Evolutionary conservation across 1,140 invertebrate genomes (phyloP).

Genomic region (Microplitis mediator): DNA sequence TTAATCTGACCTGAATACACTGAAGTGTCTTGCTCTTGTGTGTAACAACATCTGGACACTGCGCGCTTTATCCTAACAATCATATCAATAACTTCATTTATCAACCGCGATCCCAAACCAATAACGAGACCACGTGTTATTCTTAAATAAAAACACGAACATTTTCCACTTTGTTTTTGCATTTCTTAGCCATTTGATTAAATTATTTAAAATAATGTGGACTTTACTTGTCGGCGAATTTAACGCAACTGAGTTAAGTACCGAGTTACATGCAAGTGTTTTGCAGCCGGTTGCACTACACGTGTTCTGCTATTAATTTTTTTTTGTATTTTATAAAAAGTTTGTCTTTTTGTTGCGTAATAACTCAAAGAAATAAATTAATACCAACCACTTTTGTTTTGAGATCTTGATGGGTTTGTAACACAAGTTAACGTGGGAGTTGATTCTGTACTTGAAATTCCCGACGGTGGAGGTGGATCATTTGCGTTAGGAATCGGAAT

Average conservation of each 20-base stretch:
- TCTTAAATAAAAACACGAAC: constrained; percentile 56
- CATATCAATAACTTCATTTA: constrained; percentile 51
- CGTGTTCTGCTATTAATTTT: constrained; percentile 18
- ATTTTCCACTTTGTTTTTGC: constrained; percentile 47
- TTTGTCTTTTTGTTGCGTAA: background rate
- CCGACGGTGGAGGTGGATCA: constrained; percentile 45
- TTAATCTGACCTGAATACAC: constrained; percentile 41
- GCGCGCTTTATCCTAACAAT: constrained; percentile 52
- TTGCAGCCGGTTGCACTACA: constrained; percentile 31
- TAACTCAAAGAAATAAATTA: background rate
- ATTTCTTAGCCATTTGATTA: constrained; percentile 19
- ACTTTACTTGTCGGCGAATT: constrained; percentile 9
- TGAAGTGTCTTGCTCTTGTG: constrained; percentile 28
- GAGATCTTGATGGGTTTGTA: constrained; percentile 4
- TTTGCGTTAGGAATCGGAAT: constrained; percentile 15
- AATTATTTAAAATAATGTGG: constrained; percentile 17
- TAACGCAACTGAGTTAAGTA: constrained; percentile 33
- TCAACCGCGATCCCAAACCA: constrained; percentile 46
- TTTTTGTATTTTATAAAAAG: background rate
- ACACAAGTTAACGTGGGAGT: background rate
- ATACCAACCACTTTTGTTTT: constrained; percentile 20
- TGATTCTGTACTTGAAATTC: constrained; percentile 35
- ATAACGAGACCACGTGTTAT: constrained; percentile 47
- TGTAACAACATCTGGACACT: constrained; percentile 43
- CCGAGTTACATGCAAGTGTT: constrained; percentile 22